phyloP scores from a whole-genome alignment of 2,113 vertebrate genomes.

The Corvus hawaiiensis region DNA sequence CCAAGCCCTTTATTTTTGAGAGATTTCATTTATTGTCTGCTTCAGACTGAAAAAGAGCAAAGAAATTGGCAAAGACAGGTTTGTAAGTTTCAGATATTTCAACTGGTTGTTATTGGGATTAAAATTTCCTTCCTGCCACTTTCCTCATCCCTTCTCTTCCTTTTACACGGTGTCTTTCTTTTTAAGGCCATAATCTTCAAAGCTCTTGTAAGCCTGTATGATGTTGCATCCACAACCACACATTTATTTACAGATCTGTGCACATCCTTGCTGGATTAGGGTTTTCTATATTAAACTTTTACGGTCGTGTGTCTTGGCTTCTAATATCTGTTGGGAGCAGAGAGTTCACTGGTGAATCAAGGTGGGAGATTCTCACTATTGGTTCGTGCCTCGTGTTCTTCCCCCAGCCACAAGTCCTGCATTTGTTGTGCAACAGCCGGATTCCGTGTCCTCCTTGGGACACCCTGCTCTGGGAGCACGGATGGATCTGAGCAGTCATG shows the following conservation, averaged over 20 bases:
- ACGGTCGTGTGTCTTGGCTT: neutral
- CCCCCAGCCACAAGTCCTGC: neutral
- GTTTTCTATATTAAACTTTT: neutral
- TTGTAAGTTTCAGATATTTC: neutral
- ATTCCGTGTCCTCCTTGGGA: neutral
- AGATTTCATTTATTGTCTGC: neutral
- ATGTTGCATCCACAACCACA: neutral
- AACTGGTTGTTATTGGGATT: neutral
- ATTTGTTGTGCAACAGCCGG: neutral
- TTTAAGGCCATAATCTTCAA: neutral
- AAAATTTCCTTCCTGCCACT: neutral
- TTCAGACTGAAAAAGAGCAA: slow-evolving; percentile 24
- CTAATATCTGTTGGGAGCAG: neutral
- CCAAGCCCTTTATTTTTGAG: neutral
- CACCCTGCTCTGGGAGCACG: neutral
- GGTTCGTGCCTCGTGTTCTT: fast-evolving
- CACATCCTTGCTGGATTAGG: neutral
- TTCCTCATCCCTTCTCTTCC: neutral
- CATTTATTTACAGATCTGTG: neutral
- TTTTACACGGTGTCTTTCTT: neutral
- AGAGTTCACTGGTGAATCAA: neutral
- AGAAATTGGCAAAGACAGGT: neutral
- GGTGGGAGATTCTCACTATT: neutral
- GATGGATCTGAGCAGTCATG: neutral
- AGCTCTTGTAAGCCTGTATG: neutral